Evolutionary conservation across 2,888 invertebrate genomes (phyloP), one percentile per base, ranked within the genome.

Genomic region (Notodromas monacha): DNA sequence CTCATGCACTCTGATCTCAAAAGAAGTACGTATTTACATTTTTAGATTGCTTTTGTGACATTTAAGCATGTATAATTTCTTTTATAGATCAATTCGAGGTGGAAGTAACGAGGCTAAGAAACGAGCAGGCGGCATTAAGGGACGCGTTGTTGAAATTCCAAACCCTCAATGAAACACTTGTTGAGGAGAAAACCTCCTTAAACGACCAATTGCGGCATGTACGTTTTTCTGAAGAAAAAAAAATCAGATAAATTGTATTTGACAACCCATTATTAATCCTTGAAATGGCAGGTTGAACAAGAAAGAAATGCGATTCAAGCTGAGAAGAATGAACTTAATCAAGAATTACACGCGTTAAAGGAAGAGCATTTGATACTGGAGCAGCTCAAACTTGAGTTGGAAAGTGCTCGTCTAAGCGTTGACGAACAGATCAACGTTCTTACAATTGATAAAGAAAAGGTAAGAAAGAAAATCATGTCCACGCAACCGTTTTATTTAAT

Each of bases 331-430:
- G 74, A 76, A 39, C 67, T 70, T 38, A 66, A 64, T 40, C 66
- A 64, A 29, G 79, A 81, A 44, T 57, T 79, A 33, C 63, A 63
- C 38, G 70, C 74, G 0, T 54, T 81, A 14, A 60, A 72, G 34
- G 79, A 81, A 43, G 79, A 81, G 47, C 49, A 81, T 21, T 55
- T 76, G 2, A 65, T 69, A 32, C 68, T 74, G 1, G 81, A 84
- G 48, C 79, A 81, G 49, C 64, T 60, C 8, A 61, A 73, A n/a
- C 57, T 79, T 40, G 77, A 77, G 45, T 50, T 79, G 29, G 77
- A 81, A 45, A 69, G 73, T 0, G 79, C 81, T 39, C 74, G 74
- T 48, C 59, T 66, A 0, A 62, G 65, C 1, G 51, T 73, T 28
- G 62, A 60, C 34, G 76, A 81, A 49, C 69, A 69, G 50, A 60